Evolutionary conservation across 2,113 vertebrate genomes (phyloP).

Genomic region (Mystacornis crossleyi): DNA sequence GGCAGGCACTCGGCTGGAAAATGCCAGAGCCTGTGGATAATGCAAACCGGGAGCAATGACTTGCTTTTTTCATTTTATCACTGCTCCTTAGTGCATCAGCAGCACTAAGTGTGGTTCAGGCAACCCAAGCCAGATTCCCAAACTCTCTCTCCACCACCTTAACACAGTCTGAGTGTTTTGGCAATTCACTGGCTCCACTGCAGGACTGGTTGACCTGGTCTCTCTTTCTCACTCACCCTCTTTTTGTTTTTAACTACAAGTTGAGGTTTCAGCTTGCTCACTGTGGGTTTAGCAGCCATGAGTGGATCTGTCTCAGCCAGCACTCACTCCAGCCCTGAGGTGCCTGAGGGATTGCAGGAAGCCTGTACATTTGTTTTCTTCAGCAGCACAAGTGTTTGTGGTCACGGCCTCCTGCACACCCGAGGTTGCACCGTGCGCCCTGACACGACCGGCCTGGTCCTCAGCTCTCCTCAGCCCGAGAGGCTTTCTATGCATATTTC

Average conservation of each 20-base stretch:
- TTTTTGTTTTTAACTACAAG: background rate
- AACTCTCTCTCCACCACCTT: background rate
- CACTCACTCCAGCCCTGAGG: background rate
- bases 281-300: background rate
- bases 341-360: background rate
- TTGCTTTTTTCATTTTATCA: background rate
- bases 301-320: background rate
- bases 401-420: background rate
- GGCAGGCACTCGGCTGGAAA: background rate
- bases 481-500: background rate
- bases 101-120: background rate
- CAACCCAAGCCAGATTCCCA: background rate
- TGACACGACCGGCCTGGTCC: background rate
- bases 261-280: background rate
- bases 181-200: background rate
- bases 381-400: background rate
- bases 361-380: background rate
- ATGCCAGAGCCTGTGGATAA: background rate
- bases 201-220: background rate
- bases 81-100: background rate
- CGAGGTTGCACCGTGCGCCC: background rate
- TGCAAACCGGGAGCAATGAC: background rate
- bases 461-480: background rate
- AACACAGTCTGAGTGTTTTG: background rate
- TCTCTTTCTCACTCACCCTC: background rate